Evolutionary conservation across 2,113 vertebrate genomes (phyloP).

Genomic region (Catharus minimus): DNA sequence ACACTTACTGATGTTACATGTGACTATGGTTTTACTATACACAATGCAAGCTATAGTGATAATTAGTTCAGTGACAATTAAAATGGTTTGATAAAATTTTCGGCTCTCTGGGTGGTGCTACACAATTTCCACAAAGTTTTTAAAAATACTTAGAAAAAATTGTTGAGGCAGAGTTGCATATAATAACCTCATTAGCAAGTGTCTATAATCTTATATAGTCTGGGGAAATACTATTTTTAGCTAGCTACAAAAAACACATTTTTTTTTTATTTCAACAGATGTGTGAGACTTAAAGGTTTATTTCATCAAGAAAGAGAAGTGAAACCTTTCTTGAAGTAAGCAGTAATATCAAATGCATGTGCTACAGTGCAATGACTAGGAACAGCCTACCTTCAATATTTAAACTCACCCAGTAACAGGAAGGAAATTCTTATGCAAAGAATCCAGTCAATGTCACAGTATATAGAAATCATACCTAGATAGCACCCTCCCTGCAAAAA

Average conservation of each 20-base stretch:
- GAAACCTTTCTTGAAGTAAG: neutral
- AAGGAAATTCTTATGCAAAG: neutral
- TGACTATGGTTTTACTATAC: neutral
- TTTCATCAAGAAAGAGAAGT: neutral
- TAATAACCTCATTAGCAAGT: neutral
- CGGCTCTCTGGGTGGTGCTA: neutral
- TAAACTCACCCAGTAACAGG: neutral
- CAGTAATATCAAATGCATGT: neutral
- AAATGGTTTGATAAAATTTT: neutral
- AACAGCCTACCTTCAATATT: neutral
- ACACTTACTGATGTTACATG: neutral
- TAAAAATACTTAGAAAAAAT: neutral
- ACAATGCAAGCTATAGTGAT: neutral
- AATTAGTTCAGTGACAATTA: neutral
- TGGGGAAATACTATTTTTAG: neutral
- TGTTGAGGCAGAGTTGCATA: neutral
- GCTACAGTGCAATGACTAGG: neutral
- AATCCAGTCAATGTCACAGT: neutral
- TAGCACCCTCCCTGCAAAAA: neutral
- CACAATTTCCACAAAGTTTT: neutral
- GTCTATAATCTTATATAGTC: neutral
- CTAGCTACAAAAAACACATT: neutral
- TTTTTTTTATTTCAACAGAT: neutral
- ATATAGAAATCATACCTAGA: neutral
- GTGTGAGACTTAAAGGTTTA: neutral